These are phyloP conservation scores for Diorhabda sublineata DNA, from an alignment of 1,140 invertebrate genomes.

Conservation along the genomic window DNA sequence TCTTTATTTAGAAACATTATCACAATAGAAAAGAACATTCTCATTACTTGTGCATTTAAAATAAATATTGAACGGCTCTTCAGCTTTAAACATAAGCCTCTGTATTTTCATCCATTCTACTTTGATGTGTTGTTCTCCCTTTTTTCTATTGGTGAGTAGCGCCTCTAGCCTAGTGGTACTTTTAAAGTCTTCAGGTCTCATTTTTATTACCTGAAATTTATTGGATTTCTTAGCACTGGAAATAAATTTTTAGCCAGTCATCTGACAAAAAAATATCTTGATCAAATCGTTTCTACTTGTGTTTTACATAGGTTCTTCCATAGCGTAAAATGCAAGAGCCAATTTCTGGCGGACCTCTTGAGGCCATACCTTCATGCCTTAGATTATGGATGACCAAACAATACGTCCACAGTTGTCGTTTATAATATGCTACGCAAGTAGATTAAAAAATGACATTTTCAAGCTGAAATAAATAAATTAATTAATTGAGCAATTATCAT, in stretches of 20 bases:
- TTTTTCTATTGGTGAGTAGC: background rate
- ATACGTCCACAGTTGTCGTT: no score
- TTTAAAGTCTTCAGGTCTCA: background rate
- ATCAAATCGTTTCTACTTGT: background rate
- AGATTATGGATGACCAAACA: no score
- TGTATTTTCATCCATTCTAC: no score
- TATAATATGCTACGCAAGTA: no score
- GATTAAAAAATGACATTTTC: no score
- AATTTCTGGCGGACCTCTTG: background rate
- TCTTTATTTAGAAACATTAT: background rate
- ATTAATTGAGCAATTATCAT: no score
- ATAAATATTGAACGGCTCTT: no score
- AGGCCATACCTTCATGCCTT: background rate
- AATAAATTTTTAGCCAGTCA: background rate
- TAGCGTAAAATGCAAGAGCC: background rate
- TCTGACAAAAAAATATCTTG: background rate
- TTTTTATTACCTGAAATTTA: conserved; percentile 10
- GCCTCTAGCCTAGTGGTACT: no score
- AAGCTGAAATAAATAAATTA: no score
- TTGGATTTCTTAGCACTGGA: background rate
- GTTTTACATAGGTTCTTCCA: conserved; percentile 6
- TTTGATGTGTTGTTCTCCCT: background rate
- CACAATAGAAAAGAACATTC: background rate
- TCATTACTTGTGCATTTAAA: no score
- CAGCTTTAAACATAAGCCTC: no score